Conservation (phyloP, 2,888 invertebrate genomes). For the Acrobasis repandana region DNA sequence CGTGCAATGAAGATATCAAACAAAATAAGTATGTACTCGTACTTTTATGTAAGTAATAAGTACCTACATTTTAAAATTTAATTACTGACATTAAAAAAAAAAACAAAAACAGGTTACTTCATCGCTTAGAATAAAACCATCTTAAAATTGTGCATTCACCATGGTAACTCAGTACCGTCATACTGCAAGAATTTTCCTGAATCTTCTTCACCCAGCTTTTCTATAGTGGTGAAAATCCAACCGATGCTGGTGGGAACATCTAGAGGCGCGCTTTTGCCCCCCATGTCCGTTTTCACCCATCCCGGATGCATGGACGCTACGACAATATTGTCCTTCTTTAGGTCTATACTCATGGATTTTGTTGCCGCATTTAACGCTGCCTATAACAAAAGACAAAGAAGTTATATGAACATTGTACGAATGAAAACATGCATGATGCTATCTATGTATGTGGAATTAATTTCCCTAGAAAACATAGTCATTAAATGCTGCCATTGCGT, state of each 20-base stretch:
- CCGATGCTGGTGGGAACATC: conserved; percentile 86
- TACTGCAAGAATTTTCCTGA: conserved; percentile 91
- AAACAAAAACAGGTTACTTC: too few species aligned
- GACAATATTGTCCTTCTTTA: conserved; percentile 88
- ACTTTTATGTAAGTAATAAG: too few species aligned
- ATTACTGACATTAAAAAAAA: too few species aligned
- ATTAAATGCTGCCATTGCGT: too few species aligned
- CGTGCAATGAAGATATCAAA: too few species aligned
- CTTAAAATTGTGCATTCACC: conserved; percentile 59
- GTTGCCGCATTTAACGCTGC: conserved; percentile 94
- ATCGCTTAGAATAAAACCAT: too few species aligned
- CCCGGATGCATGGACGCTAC: conserved; percentile 92
- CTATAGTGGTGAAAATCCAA: conserved; percentile 86
- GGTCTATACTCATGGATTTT: conserved; percentile 91
- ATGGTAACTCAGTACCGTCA: conserved; percentile 88
- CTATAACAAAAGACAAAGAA: conserved; percentile 76
- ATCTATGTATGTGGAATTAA: too few species aligned
- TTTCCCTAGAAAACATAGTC: too few species aligned
- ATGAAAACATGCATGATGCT: too few species aligned
- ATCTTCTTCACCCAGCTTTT: conserved; percentile 84
- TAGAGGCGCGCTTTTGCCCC: conserved; percentile 90
- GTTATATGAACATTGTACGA: too few species aligned
- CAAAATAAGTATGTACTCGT: too few species aligned
- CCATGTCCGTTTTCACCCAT: conserved; percentile 96
- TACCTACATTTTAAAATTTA: too few species aligned